A percentile compares a stretch with the other conserved stretches of the same genome.
Evolutionary conservation across 2,888 invertebrate genomes (phyloP).

Genomic region (Bruchidius siliquastri): DNA sequence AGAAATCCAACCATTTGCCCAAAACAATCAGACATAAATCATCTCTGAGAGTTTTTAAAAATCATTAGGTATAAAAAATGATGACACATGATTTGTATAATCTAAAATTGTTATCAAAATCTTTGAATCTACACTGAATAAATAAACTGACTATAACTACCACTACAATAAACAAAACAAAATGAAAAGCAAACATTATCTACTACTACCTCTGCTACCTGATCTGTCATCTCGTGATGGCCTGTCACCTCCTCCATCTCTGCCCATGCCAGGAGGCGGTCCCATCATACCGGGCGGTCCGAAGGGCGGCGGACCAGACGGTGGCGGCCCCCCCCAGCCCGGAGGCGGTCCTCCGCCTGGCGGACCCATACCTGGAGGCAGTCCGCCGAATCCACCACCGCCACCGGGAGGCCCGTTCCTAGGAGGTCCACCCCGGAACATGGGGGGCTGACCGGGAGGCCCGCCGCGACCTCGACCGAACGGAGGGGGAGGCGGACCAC

Average conservation of each 20-base stretch:
- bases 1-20: too few species aligned
- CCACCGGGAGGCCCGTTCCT: slow-evolving; percentile 48
- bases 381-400: slow-evolving; percentile 63
- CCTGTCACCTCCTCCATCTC: neutral
- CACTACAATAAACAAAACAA: too few species aligned
- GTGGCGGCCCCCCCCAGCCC: slow-evolving; percentile 49
- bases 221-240: neutral
- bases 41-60: too few species aligned
- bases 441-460: slow-evolving; percentile 33
- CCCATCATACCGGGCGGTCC: slow-evolving; percentile 31
- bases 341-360: slow-evolving; percentile 53
- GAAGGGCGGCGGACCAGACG: slow-evolving; percentile 34
- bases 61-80: too few species aligned
- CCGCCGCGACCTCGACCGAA: slow-evolving; percentile 48
- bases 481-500: slow-evolving; percentile 51
- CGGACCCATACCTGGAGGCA: slow-evolving; percentile 52
- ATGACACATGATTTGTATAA: too few species aligned
- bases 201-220: too few species aligned
- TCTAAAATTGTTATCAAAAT: too few species aligned
- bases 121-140: too few species aligned
- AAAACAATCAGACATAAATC: too few species aligned
- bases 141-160: too few species aligned
- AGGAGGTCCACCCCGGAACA: slow-evolving; percentile 52
- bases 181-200: too few species aligned
- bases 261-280: slow-evolving; percentile 32